phyloP scores from a whole-genome alignment of 2,888 invertebrate species.

The Hedya salicella region DNA sequence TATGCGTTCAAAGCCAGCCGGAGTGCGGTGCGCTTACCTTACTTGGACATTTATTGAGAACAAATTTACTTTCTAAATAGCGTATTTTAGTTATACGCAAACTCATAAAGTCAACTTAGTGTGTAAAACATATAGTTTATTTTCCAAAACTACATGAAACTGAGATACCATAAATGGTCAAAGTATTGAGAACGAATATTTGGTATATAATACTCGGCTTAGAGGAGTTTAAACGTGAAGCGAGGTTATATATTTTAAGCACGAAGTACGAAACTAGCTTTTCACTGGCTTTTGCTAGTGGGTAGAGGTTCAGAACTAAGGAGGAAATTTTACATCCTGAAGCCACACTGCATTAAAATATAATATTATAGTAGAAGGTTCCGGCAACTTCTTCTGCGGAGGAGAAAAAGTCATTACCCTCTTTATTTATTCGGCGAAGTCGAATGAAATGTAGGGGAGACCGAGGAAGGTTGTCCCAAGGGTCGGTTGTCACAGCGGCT shows the following conservation, averaged over 20 bases:
- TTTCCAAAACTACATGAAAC: not conserved
- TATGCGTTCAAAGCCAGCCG: slow-evolving; percentile 13
- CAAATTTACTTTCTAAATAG: not conserved
- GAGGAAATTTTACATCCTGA: too few species aligned
- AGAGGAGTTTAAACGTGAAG: slow-evolving; percentile 6
- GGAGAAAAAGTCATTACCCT: too few species aligned
- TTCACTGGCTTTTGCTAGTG: slow-evolving; percentile 5
- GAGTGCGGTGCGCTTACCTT: slow-evolving; percentile 14
- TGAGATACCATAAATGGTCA: not conserved
- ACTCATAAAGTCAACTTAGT: not conserved
- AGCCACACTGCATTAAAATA: too few species aligned
- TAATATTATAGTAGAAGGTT: too few species aligned
- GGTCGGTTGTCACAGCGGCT: too few species aligned
- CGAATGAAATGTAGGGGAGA: too few species aligned
- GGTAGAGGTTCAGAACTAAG: not conserved
- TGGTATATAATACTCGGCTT: not conserved
- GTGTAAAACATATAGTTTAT: not conserved
- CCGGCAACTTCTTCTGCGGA: too few species aligned
- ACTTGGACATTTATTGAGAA: slow-evolving; percentile 24
- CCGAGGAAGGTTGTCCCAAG: too few species aligned
- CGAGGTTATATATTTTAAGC: not conserved
- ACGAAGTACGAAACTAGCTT: slow-evolving; percentile 5
- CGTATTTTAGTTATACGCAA: not conserved
- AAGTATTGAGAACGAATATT: slow-evolving; percentile 18
- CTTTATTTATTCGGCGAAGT: too few species aligned